Percentiles rank a stretch among this genome's conserved stretches.
These are phyloP conservation scores for Callospermophilus lateralis DNA, from an alignment of 2,113 vertebrate genomes.

Conservation along the genomic window DNA sequence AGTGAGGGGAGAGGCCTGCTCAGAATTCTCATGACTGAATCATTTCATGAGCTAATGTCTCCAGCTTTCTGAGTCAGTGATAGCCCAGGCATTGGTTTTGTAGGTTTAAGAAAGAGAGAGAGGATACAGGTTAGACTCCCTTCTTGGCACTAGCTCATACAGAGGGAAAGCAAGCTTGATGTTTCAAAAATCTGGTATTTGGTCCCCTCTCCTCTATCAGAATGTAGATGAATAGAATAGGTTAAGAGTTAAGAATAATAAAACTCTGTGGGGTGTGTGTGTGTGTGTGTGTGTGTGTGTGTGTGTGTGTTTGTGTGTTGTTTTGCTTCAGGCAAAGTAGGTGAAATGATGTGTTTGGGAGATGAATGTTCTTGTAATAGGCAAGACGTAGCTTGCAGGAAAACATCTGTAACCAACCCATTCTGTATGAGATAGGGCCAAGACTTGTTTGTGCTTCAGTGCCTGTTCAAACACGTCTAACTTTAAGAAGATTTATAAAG, in stretches of 20 bases:
- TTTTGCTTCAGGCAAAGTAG: slow-evolving; percentile 91
- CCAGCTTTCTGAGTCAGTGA: slow-evolving; percentile 79
- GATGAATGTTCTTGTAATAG: slow-evolving; percentile 95
- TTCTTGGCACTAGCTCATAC: not conserved
- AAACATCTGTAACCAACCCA: slow-evolving; percentile 98
- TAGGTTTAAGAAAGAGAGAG: not conserved
- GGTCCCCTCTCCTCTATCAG: not conserved
- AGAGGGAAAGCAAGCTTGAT: not conserved
- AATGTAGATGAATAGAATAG: slow-evolving; percentile 39
- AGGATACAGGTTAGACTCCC: not conserved
- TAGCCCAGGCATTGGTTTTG: slow-evolving; percentile 69
- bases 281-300: slow-evolving; percentile 18
- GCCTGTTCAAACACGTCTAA: slow-evolving; percentile 94
- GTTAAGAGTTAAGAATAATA: slow-evolving; percentile 82
- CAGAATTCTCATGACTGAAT: slow-evolving; percentile 86
- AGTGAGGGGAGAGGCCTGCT: slow-evolving; percentile 76
- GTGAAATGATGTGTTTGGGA: slow-evolving; percentile 92
- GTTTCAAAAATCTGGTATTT: not conserved
- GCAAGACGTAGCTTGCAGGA: slow-evolving; percentile 96
- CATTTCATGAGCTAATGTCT: slow-evolving; percentile 89
- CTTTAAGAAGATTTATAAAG: slow-evolving; percentile 88
- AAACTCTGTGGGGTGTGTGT: slow-evolving; percentile 37
- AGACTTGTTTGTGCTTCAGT: slow-evolving; percentile 96
- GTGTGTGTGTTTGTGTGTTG: slow-evolving; percentile 79
- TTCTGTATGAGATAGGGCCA: slow-evolving; percentile 95